Conservation (phyloP, 1,140 invertebrate genomes). For the Acromyrmex echinatior region DNA sequence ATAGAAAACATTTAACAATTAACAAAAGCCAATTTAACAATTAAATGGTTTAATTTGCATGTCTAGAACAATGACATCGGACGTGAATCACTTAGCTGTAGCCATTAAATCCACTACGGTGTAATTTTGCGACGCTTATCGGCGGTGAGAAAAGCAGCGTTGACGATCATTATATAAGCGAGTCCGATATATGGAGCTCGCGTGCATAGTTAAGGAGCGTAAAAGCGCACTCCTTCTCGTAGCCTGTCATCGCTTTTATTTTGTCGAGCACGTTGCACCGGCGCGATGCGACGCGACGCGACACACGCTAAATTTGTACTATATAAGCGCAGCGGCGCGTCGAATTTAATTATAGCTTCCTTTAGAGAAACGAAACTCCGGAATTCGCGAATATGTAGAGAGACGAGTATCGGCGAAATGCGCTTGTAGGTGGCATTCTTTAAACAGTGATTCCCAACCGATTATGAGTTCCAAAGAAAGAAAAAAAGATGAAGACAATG, state of each 20-base stretch:
- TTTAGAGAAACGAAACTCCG: slow-evolving; percentile 67
- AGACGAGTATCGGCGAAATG: slow-evolving; percentile 51
- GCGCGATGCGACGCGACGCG: slow-evolving; percentile 31
- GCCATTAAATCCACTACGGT: slow-evolving; percentile 3
- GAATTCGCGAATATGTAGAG: slow-evolving; percentile 64
- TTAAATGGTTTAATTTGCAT: not conserved
- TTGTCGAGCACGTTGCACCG: slow-evolving; percentile 50
- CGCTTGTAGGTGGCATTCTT: slow-evolving; percentile 38
- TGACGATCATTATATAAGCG: slow-evolving; percentile 58
- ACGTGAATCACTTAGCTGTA: not conserved
- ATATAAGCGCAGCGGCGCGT: slow-evolving; percentile 67
- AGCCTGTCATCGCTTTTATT: slow-evolving; percentile 59
- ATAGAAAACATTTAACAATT: not conserved
- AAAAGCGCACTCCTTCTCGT: slow-evolving; percentile 40
- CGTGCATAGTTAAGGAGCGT: slow-evolving; percentile 53
- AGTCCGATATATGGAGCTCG: slow-evolving; percentile 48
- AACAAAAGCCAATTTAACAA: not conserved
- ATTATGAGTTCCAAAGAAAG: not conserved
- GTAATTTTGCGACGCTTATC: slow-evolving; percentile 65
- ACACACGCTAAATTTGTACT: slow-evolving; percentile 63
- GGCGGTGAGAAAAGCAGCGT: slow-evolving; percentile 52
- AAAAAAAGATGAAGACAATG: not conserved
- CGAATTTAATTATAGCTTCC: slow-evolving; percentile 72
- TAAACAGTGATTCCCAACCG: slow-evolving; percentile 20
- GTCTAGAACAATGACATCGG: not conserved